These are phyloP conservation scores for Lepus americanus DNA, from an alignment of 2,113 vertebrate species.

Conservation along the genomic window DNA sequence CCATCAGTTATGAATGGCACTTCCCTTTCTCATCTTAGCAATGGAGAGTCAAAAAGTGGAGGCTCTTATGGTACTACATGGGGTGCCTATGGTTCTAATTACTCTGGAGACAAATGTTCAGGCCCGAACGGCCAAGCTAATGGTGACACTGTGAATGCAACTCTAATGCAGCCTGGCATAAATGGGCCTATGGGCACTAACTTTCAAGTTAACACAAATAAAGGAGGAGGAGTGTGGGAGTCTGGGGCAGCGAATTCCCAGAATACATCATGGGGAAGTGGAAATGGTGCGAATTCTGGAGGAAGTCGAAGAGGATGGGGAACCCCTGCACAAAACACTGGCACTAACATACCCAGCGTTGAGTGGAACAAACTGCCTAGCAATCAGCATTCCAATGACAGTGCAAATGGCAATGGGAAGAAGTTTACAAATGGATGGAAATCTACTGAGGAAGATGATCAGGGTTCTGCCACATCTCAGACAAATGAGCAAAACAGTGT, in stretches of 20 bases:
- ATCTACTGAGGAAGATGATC: slow-evolving; percentile 94
- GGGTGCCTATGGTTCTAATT: slow-evolving; percentile 92
- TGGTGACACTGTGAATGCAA: slow-evolving; percentile 99
- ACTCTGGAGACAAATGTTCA: slow-evolving; percentile 94
- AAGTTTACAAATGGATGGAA: slow-evolving; percentile 96
- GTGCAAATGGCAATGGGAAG: slow-evolving; percentile 87
- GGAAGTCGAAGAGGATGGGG: slow-evolving; percentile 93
- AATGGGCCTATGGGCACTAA: slow-evolving; percentile 92
- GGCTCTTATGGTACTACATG: slow-evolving; percentile 94
- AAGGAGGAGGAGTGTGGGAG: slow-evolving; percentile 93
- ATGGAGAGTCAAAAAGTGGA: slow-evolving; percentile 91
- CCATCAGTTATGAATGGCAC: slow-evolving; percentile 93
- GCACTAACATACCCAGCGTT: slow-evolving; percentile 89
- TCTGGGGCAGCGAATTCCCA: slow-evolving; percentile 89
- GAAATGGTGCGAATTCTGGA: slow-evolving; percentile 87
- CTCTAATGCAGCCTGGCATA: slow-evolving; percentile 93
- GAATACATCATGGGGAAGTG: slow-evolving; percentile 90
- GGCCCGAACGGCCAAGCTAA: slow-evolving; percentile 92
- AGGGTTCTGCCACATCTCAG: slow-evolving; percentile 84
- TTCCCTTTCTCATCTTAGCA: slow-evolving; percentile 93
- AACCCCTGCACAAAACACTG: slow-evolving; percentile 89
- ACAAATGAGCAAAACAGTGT: slow-evolving; percentile 86
- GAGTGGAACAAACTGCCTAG: slow-evolving; percentile 94
- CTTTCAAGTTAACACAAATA: slow-evolving; percentile 92
- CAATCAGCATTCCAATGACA: slow-evolving; percentile 92